These are phyloP conservation scores for Gymnorhina tibicen DNA, from an alignment of 2,113 vertebrate species.

Conservation along the genomic window DNA sequence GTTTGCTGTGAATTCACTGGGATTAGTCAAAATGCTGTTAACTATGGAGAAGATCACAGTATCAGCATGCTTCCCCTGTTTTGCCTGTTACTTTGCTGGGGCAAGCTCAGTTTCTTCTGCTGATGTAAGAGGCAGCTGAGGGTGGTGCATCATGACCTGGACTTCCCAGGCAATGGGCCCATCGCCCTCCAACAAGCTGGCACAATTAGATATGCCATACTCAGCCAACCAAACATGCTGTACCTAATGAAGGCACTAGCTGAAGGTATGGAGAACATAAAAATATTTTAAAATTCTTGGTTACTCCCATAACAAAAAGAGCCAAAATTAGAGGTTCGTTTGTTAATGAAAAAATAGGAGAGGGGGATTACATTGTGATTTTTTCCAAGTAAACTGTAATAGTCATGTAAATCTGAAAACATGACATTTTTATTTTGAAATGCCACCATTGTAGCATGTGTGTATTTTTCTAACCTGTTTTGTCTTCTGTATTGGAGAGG, in stretches of 20 bases:
- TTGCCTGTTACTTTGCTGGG: not conserved
- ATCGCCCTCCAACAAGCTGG: not conserved
- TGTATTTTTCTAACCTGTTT: not conserved
- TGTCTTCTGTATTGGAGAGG: not conserved
- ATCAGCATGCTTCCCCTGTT: not conserved
- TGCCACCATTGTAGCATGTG: too few relatives aligned
- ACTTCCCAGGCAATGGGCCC: not conserved
- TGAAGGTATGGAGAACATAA: not conserved
- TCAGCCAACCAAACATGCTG: not conserved
- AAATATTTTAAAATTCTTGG: not conserved
- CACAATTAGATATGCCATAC: not conserved
- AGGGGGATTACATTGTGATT: not conserved
- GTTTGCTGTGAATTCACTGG: not conserved
- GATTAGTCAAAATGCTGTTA: constrained; percentile 10
- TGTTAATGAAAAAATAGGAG: not conserved
- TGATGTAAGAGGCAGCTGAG: not conserved
- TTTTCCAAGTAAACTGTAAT: not conserved
- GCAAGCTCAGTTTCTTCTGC: not conserved
- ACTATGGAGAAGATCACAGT: not conserved
- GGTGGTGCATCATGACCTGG: not conserved
- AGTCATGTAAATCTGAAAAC: not conserved
- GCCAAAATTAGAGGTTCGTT: not conserved
- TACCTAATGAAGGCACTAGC: not conserved
- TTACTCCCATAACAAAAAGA: not conserved
- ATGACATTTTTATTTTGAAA: not conserved